These are phyloP conservation scores for Actinernus sp. DNA, from an alignment of 92 coral and sea anemone genomes.

Conservation along the genomic window DNA sequence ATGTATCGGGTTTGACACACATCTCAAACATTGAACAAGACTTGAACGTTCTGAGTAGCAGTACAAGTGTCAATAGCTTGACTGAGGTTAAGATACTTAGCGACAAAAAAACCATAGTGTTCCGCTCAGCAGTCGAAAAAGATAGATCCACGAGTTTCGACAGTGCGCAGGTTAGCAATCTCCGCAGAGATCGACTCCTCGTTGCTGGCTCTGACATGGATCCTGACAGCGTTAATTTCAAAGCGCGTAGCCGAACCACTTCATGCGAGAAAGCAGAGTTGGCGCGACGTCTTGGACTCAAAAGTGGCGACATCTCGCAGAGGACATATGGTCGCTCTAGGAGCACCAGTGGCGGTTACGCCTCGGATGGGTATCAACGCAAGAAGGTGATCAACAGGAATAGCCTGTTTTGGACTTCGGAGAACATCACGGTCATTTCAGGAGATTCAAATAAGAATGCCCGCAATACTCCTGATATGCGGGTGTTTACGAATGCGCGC, in stretches of 20 bases:
- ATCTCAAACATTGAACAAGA: slow-evolving; percentile 19
- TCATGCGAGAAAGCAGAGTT: slow-evolving; percentile 88
- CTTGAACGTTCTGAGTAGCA: slow-evolving; percentile 39
- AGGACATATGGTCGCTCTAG: slow-evolving; percentile 54
- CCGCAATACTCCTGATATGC: slow-evolving; percentile 57
- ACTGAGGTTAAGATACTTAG: slow-evolving; percentile 86
- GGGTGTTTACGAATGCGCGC: slow-evolving; percentile 71
- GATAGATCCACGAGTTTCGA: slow-evolving; percentile 76
- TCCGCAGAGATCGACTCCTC: slow-evolving; percentile 79
- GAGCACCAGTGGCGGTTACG: slow-evolving; percentile 66
- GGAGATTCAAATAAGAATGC: slow-evolving; percentile 80
- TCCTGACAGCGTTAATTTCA: slow-evolving; percentile 43
- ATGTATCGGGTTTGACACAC: background rate
- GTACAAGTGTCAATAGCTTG: slow-evolving; percentile 50
- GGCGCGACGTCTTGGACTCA: slow-evolving; percentile 79
- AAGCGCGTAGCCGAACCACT: slow-evolving; percentile 68
- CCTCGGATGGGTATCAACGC: slow-evolving; percentile 46
- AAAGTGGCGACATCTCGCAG: slow-evolving; percentile 79
- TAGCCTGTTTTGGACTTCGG: slow-evolving; percentile 56
- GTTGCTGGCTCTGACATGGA: slow-evolving; percentile 65
- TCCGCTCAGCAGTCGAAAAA: slow-evolving; percentile 72
- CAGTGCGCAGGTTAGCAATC: slow-evolving; percentile 65
- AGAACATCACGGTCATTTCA: slow-evolving; percentile 72
- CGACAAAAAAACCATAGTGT: slow-evolving; percentile 90
- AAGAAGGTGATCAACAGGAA: slow-evolving; percentile 71